A percentile compares a stretch with the other conserved stretches of the same genome.
Conservation (phyloP, 2,888 invertebrate genomes). For the Caenorhabditis sp. region DNA sequence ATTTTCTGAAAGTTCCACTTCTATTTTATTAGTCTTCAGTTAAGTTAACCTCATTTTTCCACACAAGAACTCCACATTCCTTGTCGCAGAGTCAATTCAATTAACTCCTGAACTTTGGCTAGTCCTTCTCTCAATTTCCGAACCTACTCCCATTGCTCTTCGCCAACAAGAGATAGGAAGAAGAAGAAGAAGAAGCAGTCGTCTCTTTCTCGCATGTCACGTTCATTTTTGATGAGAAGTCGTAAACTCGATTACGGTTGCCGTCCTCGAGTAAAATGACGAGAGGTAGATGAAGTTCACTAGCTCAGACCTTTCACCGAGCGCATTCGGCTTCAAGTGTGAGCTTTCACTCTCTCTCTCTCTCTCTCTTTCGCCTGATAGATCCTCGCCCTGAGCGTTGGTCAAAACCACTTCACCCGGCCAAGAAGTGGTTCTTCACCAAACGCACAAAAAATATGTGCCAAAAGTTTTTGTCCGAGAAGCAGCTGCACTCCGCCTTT, state of each 20-base stretch:
- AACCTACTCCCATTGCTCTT: background rate
- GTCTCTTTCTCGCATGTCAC: slow-evolving; percentile 23
- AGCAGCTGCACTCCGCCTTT: slow-evolving; percentile 28
- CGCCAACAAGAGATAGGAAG: background rate
- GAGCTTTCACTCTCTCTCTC: too few relatives aligned
- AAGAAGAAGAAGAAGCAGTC: background rate
- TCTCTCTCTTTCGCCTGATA: too few relatives aligned
- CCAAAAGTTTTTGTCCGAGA: slow-evolving; percentile 21
- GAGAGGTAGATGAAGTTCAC: slow-evolving; percentile 23
- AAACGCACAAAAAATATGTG: slow-evolving; percentile 8
- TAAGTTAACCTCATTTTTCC: background rate
- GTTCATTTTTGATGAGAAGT: slow-evolving; percentile 29
- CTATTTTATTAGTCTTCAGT: too few relatives aligned
- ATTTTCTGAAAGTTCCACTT: too few relatives aligned
- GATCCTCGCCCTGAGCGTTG: slow-evolving; percentile 4
- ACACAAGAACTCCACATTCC: background rate
- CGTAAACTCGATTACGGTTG: slow-evolving; percentile 49
- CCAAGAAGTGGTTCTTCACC: background rate
- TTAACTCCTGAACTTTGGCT: too few relatives aligned
- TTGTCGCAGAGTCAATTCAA: background rate
- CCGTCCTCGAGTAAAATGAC: background rate
- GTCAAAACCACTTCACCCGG: slow-evolving; percentile 30
- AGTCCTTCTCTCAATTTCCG: background rate
- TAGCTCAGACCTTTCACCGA: slow-evolving; percentile 34
- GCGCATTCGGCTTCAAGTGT: background rate